Percentiles rank a stretch among this genome's conserved stretches.
Evolutionary conservation across 2,888 invertebrate species (phyloP).

Genomic region (Asteroscopus sphinx): DNA sequence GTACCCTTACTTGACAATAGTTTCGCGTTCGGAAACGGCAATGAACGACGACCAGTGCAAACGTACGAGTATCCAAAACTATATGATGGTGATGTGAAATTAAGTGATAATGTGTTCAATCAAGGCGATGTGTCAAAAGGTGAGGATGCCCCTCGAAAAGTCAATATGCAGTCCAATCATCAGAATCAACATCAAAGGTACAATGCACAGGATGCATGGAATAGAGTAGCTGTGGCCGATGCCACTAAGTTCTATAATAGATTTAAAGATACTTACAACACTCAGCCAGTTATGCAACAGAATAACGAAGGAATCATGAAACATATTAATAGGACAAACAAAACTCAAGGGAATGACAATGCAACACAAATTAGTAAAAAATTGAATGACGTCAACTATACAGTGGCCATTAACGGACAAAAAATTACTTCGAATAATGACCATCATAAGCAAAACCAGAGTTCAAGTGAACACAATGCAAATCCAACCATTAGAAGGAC

Average conservation of each 20-base stretch:
- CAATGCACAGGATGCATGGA: slow-evolving; percentile 16
- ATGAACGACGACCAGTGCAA: slow-evolving; percentile 28
- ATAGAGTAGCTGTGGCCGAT: slow-evolving; percentile 13
- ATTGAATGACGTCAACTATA: slow-evolving; percentile 29
- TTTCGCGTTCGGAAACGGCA: slow-evolving; percentile 5
- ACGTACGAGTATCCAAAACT: slow-evolving; percentile 15
- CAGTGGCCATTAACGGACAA: slow-evolving; percentile 16
- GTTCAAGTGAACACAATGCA: slow-evolving; percentile 2
- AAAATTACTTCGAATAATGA: slow-evolving; percentile 23
- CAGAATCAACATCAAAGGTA: slow-evolving; percentile 16
- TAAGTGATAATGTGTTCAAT: slow-evolving; percentile 27
- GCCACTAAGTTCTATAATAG: slow-evolving; percentile 10
- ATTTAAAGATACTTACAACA: slow-evolving; percentile 3
- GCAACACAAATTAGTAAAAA: slow-evolving; percentile 22
- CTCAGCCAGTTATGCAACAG: not conserved
- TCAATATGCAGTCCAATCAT: slow-evolving; percentile 11
- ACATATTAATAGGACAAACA: slow-evolving; percentile 3
- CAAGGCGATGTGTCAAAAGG: slow-evolving; percentile 2
- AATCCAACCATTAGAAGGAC: slow-evolving; percentile 24
- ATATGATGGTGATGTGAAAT: slow-evolving; percentile 14
- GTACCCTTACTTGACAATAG: not conserved
- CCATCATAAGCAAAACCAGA: not conserved
- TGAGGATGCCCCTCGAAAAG: slow-evolving; percentile 3
- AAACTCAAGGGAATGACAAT: slow-evolving; percentile 1
- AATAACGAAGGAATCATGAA: not conserved